Percentiles rank a stretch among this genome's conserved stretches.
Evolutionary conservation across 1,140 invertebrate genomes (phyloP).

Genomic region (Hydropsyche tenuis): DNA sequence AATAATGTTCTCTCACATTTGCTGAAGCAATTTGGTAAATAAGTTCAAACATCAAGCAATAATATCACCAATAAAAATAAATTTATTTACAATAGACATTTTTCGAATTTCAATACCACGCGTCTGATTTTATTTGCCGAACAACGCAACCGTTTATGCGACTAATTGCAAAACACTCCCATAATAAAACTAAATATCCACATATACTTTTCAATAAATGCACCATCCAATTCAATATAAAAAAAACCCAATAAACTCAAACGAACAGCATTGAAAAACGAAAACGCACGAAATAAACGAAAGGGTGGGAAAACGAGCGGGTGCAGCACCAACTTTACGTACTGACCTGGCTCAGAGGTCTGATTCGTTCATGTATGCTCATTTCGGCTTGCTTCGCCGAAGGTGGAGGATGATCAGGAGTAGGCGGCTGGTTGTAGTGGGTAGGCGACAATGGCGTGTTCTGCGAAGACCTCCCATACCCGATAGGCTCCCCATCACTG

Average conservation of each 20-base stretch:
- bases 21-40: slow-evolving; percentile 1
- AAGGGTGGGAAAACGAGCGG: no score
- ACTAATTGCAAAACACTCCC: no score
- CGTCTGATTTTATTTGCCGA: no score
- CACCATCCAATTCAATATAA: no score
- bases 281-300: no score
- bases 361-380: slow-evolving; percentile 88
- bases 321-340: slow-evolving; percentile 49
- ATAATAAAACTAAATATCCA: no score
- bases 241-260: no score
- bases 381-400: slow-evolving; percentile 88
- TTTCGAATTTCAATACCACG: slow-evolving; percentile 15
- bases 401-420: slow-evolving; percentile 92
- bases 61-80: slow-evolving; percentile 4
- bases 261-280: no score
- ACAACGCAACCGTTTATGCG: no score
- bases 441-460: slow-evolving; percentile 78
- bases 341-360: slow-evolving; percentile 85
- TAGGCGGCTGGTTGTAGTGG: slow-evolving; percentile 90
- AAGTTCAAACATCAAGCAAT: slow-evolving; percentile 9
- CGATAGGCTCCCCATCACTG: slow-evolving; percentile 56
- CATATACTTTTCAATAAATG: no score
- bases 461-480: slow-evolving; percentile 56
- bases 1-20: slow-evolving; percentile 3
- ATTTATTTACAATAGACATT: neutral